Evolutionary conservation across 2,888 invertebrate species (phyloP).

Genomic region (Pollenia amentaria): DNA sequence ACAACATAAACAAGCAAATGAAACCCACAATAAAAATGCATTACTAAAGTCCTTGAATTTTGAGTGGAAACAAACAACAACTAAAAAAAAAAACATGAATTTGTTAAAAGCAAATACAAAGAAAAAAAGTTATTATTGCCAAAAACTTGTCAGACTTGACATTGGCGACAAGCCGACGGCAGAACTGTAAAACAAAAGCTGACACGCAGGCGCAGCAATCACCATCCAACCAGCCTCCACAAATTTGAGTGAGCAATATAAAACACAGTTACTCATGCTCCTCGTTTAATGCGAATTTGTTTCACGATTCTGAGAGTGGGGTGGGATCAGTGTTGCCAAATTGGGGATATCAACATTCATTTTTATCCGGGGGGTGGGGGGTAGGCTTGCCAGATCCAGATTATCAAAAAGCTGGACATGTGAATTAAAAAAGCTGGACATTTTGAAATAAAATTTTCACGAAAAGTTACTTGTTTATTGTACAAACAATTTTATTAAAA

Average conservation of each 20-base stretch:
- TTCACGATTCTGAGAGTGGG: constrained; percentile 21
- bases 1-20: constrained; percentile 29
- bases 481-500: too few relatives aligned
- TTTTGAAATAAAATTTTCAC: too few relatives aligned
- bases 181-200: constrained; percentile 67
- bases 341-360: too few relatives aligned
- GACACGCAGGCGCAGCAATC: constrained; percentile 64
- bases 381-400: too few relatives aligned
- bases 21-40: constrained; percentile 60
- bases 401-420: too few relatives aligned
- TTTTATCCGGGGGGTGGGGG: too few relatives aligned
- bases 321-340: too few relatives aligned
- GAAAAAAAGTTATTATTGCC: constrained; percentile 57
- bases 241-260: constrained; percentile 14
- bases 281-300: constrained; percentile 39
- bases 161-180: constrained; percentile 73
- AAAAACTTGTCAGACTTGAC: constrained; percentile 74
- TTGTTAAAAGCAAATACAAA: constrained; percentile 13
- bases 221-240: not conserved
- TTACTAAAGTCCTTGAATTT: constrained; percentile 72
- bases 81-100: constrained; percentile 45
- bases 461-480: too few relatives aligned
- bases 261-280: constrained; percentile 50
- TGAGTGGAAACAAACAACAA: constrained; percentile 14
- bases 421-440: too few relatives aligned